phyloP scores from a whole-genome alignment of 2,113 vertebrate genomes.

The Electrona antarctica region DNA sequence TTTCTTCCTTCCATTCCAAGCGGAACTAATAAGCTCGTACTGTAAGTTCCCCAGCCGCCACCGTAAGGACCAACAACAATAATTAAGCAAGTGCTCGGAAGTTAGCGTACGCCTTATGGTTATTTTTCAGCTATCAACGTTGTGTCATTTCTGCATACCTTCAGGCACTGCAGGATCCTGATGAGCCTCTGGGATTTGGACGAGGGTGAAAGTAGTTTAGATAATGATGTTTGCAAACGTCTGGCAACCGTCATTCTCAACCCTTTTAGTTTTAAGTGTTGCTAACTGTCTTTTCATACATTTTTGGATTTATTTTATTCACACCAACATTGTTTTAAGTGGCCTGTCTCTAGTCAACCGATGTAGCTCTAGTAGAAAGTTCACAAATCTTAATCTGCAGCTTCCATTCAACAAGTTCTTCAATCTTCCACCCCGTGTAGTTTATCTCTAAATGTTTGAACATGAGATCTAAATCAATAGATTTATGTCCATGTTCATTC shows the following conservation, averaged over 20 bases:
- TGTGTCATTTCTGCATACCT: slow-evolving; percentile 39
- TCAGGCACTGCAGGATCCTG: slow-evolving; percentile 21
- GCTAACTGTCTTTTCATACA: too few species aligned
- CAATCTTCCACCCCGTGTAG: background rate
- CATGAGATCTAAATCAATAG: slow-evolving; percentile 14
- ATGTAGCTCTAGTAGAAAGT: background rate
- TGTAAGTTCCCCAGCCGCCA: slow-evolving; percentile 60
- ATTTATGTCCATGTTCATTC: too few species aligned
- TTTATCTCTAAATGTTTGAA: slow-evolving; percentile 10
- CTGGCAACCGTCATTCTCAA: too few species aligned
- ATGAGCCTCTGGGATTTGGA: slow-evolving; percentile 33
- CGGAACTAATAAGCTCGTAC: slow-evolving; percentile 65
- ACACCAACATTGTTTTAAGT: too few species aligned
- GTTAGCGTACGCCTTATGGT: slow-evolving; percentile 45
- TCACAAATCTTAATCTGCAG: background rate
- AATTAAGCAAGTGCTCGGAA: slow-evolving; percentile 61
- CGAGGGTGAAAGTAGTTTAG: slow-evolving; percentile 11
- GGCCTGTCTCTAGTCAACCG: too few species aligned
- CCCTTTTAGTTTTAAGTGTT: too few species aligned
- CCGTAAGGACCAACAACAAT: slow-evolving; percentile 56
- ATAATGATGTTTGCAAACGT: too few species aligned
- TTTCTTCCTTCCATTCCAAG: slow-evolving; percentile 43
- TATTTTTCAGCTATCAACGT: slow-evolving; percentile 54
- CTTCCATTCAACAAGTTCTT: background rate
- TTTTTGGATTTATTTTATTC: too few species aligned